Evolutionary conservation across 37 sponge, comb jelly and placozoan genomes (phyloP), one percentile per base, ranked within the genome.

Genomic region (Beroe forskalii): DNA sequence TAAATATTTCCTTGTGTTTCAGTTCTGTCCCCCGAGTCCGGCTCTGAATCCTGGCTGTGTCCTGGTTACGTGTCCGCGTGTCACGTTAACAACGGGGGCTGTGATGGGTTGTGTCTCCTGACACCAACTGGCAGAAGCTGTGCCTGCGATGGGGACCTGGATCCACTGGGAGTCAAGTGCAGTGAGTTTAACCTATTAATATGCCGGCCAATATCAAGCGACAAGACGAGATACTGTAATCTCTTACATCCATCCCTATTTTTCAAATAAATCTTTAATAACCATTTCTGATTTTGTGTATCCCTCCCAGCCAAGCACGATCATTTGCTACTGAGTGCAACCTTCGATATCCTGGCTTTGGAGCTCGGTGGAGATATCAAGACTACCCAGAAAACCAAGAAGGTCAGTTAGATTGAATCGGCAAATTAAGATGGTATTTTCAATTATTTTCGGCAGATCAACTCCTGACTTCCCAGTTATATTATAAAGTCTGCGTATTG

Each of bases 31-130:
- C 72, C 38, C 8, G 19, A 9, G 19, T 20, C 39, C 2, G 38
- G 38, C 4, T 28, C 72, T 37, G 40, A 43, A 6, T 33, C 86
- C n/a, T 80, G 86, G 86, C n/a, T 80, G 55, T 80, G 86, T 80
- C 86, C 86, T 12, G 86, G 86, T 17, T 9, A 35, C 86, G 14
- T 44, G 1, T 44, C 86, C 28, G 48, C 55, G 25, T 80, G 86
- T 24, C 24, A 23, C 30, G 55, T 80, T 4, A 48, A 41, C 30
- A 80, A 80, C 55, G 86, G 86, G n/a, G 40, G 35, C 27, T 80
- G 86, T 80, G 30, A 38, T 24, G 86, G 55, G 1, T 48, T 80
- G 25, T 80, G 86, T 23, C 86, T 80, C 37, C 37, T 69, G 14
- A 80, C 37, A 4, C 86, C 86, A 1, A 12, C 25, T 0, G 86